Evolutionary conservation across 1,140 invertebrate genomes (phyloP).

Genomic region (Aleiodes sp.): DNA sequence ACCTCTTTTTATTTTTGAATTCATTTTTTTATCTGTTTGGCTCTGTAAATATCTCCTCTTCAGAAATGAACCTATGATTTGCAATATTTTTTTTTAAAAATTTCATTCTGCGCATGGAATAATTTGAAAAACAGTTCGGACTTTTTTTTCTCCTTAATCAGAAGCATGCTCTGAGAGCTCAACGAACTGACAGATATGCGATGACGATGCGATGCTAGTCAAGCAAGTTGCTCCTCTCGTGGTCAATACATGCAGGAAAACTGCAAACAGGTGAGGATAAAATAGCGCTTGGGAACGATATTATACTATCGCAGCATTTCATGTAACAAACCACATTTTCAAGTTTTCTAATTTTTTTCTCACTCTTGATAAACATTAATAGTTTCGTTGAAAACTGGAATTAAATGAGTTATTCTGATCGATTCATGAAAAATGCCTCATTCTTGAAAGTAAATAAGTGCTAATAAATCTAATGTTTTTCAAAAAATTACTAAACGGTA

Average conservation of each 20-base stretch:
- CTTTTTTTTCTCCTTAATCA: slow-evolving; percentile 37
- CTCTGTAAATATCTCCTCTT: too few species aligned
- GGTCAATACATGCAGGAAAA: slow-evolving; percentile 26
- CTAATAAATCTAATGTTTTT: too few species aligned
- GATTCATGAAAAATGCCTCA: too few species aligned
- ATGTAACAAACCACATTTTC: too few species aligned
- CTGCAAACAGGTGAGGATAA: slow-evolving; percentile 25
- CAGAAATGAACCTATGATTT: too few species aligned
- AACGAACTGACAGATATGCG: slow-evolving; percentile 39
- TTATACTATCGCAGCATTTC: too few species aligned
- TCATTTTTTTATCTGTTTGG: background rate
- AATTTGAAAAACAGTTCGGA: slow-evolving; percentile 31
- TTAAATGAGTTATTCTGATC: too few species aligned
- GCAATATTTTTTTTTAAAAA: background rate
- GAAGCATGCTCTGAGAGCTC: slow-evolving; percentile 38
- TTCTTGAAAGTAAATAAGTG: too few species aligned
- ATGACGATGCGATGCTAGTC: slow-evolving; percentile 34
- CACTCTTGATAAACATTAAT: too few species aligned
- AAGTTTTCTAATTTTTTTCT: too few species aligned
- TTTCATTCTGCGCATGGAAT: background rate
- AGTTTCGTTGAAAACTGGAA: too few species aligned
- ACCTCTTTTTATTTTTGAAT: background rate
- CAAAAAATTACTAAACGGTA: too few species aligned
- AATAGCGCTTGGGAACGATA: background rate
- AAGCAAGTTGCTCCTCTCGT: slow-evolving; percentile 30